Conservation (phyloP, 2,888 invertebrate species). For the Caenorhabditis sp. region DNA sequence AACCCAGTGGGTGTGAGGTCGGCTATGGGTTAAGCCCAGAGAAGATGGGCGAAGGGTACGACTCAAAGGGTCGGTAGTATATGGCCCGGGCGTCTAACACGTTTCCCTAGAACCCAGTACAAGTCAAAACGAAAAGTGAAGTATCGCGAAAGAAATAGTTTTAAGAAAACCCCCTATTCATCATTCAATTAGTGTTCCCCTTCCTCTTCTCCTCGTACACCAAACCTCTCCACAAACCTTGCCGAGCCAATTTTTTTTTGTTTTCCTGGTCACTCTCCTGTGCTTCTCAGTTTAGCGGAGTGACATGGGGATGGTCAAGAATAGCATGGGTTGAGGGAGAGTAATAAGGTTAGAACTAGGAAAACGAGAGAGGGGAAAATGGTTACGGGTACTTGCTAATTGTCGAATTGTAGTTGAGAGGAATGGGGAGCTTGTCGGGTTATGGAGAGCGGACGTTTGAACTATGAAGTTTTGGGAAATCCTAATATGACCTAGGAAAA, state of each 20-base stretch:
- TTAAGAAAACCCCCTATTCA: background rate
- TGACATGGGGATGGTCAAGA: slow-evolving; percentile 1
- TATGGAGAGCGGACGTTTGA: too few species aligned
- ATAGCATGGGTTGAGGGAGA: background rate
- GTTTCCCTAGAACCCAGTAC: too few species aligned
- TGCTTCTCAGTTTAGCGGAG: too few species aligned
- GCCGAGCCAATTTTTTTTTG: background rate
- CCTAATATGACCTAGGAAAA: too few species aligned
- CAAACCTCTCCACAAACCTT: background rate
- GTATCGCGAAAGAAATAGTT: background rate
- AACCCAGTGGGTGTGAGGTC: too few species aligned
- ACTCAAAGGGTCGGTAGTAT: too few species aligned
- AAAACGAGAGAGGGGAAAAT: background rate
- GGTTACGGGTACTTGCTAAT: too few species aligned
- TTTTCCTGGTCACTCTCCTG: background rate
- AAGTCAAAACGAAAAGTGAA: too few species aligned
- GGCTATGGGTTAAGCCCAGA: too few species aligned
- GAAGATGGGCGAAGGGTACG: too few species aligned
- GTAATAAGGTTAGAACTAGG: background rate
- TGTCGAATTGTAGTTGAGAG: too few species aligned
- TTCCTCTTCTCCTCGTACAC: background rate
- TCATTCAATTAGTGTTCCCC: slow-evolving; percentile 6
- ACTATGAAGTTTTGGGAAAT: background rate
- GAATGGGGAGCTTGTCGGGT: background rate
- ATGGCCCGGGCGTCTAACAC: too few species aligned